Conservation (phyloP, 2,797 vertebrate genomes). For the Discoglossus pictus region DNA sequence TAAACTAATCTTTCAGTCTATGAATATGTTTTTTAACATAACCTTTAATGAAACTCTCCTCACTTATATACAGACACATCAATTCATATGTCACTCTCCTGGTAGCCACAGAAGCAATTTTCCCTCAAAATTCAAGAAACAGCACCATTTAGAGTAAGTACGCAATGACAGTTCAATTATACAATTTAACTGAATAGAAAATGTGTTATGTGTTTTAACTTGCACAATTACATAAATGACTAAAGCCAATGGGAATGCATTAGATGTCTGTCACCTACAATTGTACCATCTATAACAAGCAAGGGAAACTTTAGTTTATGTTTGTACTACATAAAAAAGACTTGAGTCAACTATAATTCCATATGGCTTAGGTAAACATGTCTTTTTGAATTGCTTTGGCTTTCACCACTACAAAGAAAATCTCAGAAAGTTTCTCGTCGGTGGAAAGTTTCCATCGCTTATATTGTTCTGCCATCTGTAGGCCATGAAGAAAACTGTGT, state of each 20-base stretch:
- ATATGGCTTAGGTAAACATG: constrained; percentile 27
- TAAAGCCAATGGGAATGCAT: constrained; percentile 14
- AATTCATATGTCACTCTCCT: constrained; percentile 1
- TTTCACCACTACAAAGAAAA: constrained; percentile 12
- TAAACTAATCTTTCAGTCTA: background rate
- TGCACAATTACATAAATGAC: constrained; percentile 2
- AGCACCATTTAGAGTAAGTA: background rate
- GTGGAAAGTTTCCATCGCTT: constrained; percentile 46
- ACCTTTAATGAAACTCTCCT: background rate
- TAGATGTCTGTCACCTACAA: constrained; percentile 23
- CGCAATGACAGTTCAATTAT: constrained; percentile 22
- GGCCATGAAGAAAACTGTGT: constrained; percentile 55
- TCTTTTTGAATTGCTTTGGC: constrained; percentile 14
- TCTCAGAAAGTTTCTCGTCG: background rate
- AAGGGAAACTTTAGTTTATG: background rate
- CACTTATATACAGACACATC: background rate
- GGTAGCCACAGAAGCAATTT: background rate
- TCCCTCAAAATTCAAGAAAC: background rate
- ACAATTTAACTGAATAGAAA: constrained; percentile 8
- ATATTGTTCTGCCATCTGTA: constrained; percentile 63
- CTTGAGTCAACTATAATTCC: constrained; percentile 16
- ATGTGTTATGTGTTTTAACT: constrained; percentile 21
- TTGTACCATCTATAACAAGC: constrained; percentile 9
- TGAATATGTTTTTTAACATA: constrained; percentile 29
- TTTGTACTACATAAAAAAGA: background rate